Evolutionary conservation across 1,140 invertebrate species (phyloP).

Genomic region (Oppia nitens): DNA sequence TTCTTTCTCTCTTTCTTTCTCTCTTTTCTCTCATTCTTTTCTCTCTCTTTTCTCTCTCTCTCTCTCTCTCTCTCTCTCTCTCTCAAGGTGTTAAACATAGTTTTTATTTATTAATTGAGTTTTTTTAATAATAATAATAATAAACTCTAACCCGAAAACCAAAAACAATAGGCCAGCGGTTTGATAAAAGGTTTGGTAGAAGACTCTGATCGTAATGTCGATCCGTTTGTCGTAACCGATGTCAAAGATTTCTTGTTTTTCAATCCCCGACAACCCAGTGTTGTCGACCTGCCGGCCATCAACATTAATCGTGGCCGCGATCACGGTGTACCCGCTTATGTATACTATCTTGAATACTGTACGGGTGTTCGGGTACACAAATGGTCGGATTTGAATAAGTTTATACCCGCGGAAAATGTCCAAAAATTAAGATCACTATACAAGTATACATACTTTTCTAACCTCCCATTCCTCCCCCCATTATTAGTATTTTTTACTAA

Average conservation of each 20-base stretch:
- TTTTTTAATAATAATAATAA: neutral
- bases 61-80: neutral
- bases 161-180: neutral
- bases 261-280: conserved; percentile 20
- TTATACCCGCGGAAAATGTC: conserved; percentile 16
- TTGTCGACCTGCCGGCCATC: conserved; percentile 18
- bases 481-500: conserved; percentile 44
- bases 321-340: conserved; percentile 38
- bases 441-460: conserved; percentile 5
- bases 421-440: conserved; percentile 12
- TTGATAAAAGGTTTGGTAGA: neutral
- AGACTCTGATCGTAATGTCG: conserved; percentile 7
- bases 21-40: conserved; percentile 7
- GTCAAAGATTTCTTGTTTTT: conserved; percentile 55
- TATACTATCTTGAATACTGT: conserved; percentile 46
- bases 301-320: conserved; percentile 35
- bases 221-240: conserved; percentile 25
- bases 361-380: conserved; percentile 38
- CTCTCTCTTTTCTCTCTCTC: conserved; percentile 2
- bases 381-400: conserved; percentile 31
- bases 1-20: neutral
- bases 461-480: conserved; percentile 34
- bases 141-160: too few species aligned
- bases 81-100: neutral
- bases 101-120: neutral